A percentile compares a stretch with the other conserved stretches of the same genome.
These are phyloP conservation scores for Indicator maculatus DNA, from an alignment of 2,113 vertebrate species.

Conservation along the genomic window DNA sequence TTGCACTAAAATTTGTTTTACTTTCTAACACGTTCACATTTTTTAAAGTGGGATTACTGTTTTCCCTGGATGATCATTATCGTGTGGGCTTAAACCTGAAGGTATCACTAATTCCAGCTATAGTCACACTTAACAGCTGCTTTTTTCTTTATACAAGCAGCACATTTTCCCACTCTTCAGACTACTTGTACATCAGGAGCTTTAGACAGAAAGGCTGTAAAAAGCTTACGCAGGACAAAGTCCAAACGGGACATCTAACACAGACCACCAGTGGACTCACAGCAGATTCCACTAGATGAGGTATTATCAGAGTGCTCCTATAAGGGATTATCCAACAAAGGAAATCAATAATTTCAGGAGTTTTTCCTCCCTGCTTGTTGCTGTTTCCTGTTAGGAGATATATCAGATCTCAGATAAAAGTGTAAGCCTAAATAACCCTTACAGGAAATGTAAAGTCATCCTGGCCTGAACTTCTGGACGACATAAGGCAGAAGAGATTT, in stretches of 20 bases:
- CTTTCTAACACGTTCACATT: not conserved
- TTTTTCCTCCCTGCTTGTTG: not conserved
- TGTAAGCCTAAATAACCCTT: constrained; percentile 34
- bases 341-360: constrained; percentile 22
- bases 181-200: not conserved
- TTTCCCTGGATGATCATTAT: not conserved
- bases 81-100: not conserved
- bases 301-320: not conserved
- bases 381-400: constrained; percentile 19
- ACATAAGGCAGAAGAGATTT: constrained; percentile 7
- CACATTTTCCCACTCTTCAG: not conserved
- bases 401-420: constrained; percentile 33
- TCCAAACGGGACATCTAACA: not conserved
- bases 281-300: not conserved
- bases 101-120: not conserved
- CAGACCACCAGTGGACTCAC: not conserved
- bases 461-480: not conserved
- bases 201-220: not conserved
- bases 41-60: not conserved
- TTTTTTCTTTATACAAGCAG: not conserved
- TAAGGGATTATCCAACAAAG: not conserved
- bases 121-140: not conserved
- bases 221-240: not conserved
- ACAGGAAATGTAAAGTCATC: constrained; percentile 42
- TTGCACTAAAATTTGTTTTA: not conserved